Conservation (phyloP, 2,888 invertebrate genomes). For the Cepaea hortensis region DNA sequence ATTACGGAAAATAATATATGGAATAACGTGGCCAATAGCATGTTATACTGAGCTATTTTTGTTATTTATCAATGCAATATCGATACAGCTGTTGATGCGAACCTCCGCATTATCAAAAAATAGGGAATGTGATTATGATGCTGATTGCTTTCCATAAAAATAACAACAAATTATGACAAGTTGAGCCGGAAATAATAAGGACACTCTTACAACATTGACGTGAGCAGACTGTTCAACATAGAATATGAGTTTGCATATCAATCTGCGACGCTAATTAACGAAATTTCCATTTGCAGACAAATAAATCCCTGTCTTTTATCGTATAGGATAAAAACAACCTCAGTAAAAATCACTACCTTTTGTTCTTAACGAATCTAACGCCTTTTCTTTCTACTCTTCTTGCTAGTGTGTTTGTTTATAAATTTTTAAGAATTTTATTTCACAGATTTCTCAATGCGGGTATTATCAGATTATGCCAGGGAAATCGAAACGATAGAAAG, state of each 20-base stretch:
- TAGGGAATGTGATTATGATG: slow-evolving; percentile 20
- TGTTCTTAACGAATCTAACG: neutral
- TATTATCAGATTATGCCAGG: slow-evolving; percentile 2
- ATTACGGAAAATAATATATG: too few species aligned
- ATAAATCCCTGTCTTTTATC: too few species aligned
- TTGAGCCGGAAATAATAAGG: neutral
- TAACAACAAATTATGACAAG: slow-evolving; percentile 3
- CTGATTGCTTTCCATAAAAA: neutral
- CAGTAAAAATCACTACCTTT: neutral
- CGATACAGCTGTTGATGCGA: too few species aligned
- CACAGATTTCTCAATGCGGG: neutral
- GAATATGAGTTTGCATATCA: neutral
- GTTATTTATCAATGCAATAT: too few species aligned
- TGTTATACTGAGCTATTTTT: too few species aligned
- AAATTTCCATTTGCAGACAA: slow-evolving; percentile 9
- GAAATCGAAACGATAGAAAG: neutral
- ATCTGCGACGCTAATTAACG: neutral
- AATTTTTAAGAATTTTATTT: neutral
- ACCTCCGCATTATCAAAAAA: neutral
- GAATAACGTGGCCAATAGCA: too few species aligned
- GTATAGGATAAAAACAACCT: too few species aligned
- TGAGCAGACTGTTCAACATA: too few species aligned
- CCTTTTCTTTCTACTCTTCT: neutral
- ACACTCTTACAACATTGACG: too few species aligned
- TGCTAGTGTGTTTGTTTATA: slow-evolving; percentile 2